phyloP scores from a whole-genome alignment of 1,140 invertebrate genomes.

The Physella acuta region DNA sequence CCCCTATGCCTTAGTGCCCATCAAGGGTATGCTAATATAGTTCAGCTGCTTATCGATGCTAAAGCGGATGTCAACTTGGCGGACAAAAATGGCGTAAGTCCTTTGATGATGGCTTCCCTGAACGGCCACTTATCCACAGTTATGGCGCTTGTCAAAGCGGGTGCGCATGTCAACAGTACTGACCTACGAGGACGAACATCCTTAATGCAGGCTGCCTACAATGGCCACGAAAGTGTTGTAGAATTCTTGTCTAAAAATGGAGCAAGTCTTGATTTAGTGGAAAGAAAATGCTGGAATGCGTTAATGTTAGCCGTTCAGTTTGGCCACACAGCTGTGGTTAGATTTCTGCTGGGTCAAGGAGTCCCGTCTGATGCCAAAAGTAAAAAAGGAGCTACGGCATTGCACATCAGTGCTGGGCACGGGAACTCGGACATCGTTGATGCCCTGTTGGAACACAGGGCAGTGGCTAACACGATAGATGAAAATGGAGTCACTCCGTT shows the following conservation, averaged over 20 bases:
- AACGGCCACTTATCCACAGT: conserved; percentile 24
- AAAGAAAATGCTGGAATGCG: conserved; percentile 27
- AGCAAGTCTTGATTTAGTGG: conserved; percentile 9
- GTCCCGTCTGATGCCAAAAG: conserved; percentile 4
- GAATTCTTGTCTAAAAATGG: conserved; percentile 5
- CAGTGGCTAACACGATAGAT: conserved; percentile 14
- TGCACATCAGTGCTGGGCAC: conserved; percentile 14
- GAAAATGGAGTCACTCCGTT: conserved; percentile 16
- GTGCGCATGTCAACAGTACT: conserved; percentile 6
- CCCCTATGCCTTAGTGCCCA: conserved; percentile 1
- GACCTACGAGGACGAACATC: conserved; percentile 27
- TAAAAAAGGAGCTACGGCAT: conserved; percentile 17
- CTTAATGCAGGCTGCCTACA: conserved; percentile 26
- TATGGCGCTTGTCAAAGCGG: conserved; percentile 16
- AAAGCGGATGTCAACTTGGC: conserved; percentile 19
- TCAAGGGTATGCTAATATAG: conserved; percentile 19
- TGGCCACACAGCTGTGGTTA: conserved; percentile 14
- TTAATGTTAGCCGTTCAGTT: conserved; percentile 29
- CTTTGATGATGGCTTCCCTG: conserved; percentile 28
- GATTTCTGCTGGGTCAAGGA: not conserved
- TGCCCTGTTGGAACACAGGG: conserved; percentile 19
- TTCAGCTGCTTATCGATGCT: conserved; percentile 23
- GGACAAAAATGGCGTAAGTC: conserved; percentile 27
- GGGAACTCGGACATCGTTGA: conserved; percentile 14
- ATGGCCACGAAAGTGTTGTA: conserved; percentile 19